phyloP scores from a whole-genome alignment of 1,140 invertebrate species.

The Bombus impatiens region DNA sequence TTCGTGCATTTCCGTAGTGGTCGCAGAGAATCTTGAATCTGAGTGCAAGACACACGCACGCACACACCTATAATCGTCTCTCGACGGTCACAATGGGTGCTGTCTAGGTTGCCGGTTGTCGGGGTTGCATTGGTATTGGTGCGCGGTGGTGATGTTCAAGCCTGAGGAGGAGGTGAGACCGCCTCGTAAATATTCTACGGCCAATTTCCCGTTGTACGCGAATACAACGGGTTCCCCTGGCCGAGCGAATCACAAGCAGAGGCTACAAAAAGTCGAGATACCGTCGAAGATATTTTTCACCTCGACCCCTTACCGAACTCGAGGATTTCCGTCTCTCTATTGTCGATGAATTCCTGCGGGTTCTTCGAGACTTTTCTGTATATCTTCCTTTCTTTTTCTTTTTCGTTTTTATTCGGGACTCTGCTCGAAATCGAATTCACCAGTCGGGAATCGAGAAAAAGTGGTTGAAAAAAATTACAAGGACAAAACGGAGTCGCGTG shows the following conservation, averaged over 20 bases:
- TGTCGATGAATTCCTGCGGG: constrained; percentile 44
- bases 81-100: constrained; percentile 41
- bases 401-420: not conserved
- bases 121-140: not conserved
- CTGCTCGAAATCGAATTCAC: constrained; percentile 17
- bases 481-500: not conserved
- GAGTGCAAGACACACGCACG: constrained; percentile 37
- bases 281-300: constrained; percentile 42
- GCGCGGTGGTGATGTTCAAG: constrained; percentile 21
- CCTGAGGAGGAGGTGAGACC: constrained; percentile 39
- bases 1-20: constrained; percentile 40
- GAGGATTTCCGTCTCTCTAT: constrained; percentile 45
- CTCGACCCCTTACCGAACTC: constrained; percentile 19
- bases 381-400: not conserved
- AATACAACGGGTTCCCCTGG: constrained; percentile 45
- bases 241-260: constrained; percentile 40
- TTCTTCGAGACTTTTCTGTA: not conserved
- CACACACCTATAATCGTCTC: constrained; percentile 20
- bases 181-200: constrained; percentile 70
- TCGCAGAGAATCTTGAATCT: constrained; percentile 54
- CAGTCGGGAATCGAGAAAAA: not conserved
- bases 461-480: not conserved
- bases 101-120: not conserved
- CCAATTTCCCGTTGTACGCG: constrained; percentile 61
- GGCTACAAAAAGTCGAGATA: constrained; percentile 19